Evolutionary conservation across 2,797 vertebrate species (phyloP).

Genomic region (Trachops cirrhosus): DNA sequence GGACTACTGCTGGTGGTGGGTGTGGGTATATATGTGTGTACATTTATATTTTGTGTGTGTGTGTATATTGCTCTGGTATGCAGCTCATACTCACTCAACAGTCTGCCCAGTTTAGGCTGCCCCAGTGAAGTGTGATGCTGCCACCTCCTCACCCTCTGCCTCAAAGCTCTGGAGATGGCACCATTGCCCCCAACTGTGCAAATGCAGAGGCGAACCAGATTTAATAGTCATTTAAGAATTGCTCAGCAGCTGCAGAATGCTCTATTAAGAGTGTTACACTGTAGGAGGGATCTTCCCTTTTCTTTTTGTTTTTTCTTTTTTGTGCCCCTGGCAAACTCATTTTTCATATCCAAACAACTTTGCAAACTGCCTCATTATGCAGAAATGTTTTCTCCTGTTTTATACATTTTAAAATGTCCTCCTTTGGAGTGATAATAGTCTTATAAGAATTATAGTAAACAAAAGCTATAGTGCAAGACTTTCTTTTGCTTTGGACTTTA

Average conservation of each 20-base stretch:
- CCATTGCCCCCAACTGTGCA: slow-evolving; percentile 24
- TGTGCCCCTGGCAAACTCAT: slow-evolving; percentile 25
- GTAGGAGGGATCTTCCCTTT: slow-evolving; percentile 28
- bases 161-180: neutral
- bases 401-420: slow-evolving; percentile 4
- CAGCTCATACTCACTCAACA: neutral
- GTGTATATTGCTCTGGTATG: neutral
- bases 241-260: neutral
- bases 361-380: neutral
- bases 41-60: no score
- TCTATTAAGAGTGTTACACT: slow-evolving; percentile 41
- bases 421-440: neutral
- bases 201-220: slow-evolving; percentile 54
- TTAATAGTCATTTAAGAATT: slow-evolving; percentile 49
- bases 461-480: neutral
- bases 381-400: slow-evolving; percentile 17
- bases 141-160: slow-evolving; percentile 60
- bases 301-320: neutral
- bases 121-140: neutral
- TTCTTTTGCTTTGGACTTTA: neutral
- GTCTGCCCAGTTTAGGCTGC: slow-evolving; percentile 27
- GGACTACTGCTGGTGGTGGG: neutral
- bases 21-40: neutral
- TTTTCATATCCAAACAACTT: slow-evolving; percentile 50
- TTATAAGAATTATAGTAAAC: neutral